Evolutionary conservation across 2,797 vertebrate genomes (phyloP).

Genomic region (Acanthis flammea): DNA sequence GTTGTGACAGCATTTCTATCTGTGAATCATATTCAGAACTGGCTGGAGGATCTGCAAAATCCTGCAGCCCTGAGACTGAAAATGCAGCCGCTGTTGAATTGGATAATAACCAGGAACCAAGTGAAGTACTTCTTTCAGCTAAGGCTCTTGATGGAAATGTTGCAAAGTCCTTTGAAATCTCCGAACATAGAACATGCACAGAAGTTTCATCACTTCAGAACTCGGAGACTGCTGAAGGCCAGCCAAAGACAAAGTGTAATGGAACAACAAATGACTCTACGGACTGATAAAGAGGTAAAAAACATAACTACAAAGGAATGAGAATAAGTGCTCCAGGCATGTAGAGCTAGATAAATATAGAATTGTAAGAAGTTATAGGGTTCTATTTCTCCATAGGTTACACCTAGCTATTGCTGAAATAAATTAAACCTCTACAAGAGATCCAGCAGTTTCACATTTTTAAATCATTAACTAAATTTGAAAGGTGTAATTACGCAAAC

Average conservation of each 20-base stretch:
- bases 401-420: neutral
- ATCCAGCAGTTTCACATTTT: neutral
- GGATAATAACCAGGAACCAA: slow-evolving; percentile 38
- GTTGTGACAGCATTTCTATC: slow-evolving; percentile 63
- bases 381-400: neutral
- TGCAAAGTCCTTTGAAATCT: slow-evolving; percentile 35
- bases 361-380: neutral
- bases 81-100: slow-evolving; percentile 33
- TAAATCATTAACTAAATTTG: neutral
- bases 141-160: slow-evolving; percentile 24
- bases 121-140: neutral
- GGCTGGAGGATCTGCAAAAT: slow-evolving; percentile 47
- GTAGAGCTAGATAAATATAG: neutral
- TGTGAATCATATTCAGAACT: slow-evolving; percentile 72
- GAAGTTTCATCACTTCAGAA: slow-evolving; percentile 24
- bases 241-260: neutral
- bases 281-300: slow-evolving; percentile 70
- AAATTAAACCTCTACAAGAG: neutral
- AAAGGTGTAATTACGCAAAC: neutral
- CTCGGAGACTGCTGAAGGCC: neutral
- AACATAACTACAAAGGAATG: neutral
- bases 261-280: neutral
- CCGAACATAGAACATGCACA: neutral
- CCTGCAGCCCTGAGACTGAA: slow-evolving; percentile 54
- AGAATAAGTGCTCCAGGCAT: neutral